phyloP scores from a whole-genome alignment of 2,888 invertebrate species.

The Metellina segmentata region DNA sequence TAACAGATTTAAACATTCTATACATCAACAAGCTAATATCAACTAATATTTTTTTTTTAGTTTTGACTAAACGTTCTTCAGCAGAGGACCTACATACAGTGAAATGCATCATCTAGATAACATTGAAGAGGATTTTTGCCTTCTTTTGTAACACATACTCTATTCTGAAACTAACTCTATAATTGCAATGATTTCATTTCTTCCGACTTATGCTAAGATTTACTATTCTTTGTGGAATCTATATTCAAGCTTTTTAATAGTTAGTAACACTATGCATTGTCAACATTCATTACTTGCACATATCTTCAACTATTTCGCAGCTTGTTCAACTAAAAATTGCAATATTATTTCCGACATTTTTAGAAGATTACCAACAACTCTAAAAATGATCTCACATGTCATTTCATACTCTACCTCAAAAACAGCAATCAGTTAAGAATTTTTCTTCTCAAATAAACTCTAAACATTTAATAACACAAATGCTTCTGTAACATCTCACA shows the following conservation, averaged over 20 bases:
- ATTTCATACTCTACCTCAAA: slow-evolving; percentile 17
- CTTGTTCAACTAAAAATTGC: slow-evolving; percentile 25
- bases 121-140: slow-evolving; percentile 40
- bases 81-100: slow-evolving; percentile 63
- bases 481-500: not conserved
- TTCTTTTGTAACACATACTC: slow-evolving; percentile 52
- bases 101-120: slow-evolving; percentile 62
- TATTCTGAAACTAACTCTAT: slow-evolving; percentile 62
- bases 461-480: slow-evolving; percentile 19
- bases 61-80: slow-evolving; percentile 57
- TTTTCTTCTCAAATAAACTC: slow-evolving; percentile 9
- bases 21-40: slow-evolving; percentile 74
- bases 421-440: slow-evolving; percentile 5
- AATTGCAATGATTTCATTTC: slow-evolving; percentile 54
- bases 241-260: slow-evolving; percentile 62
- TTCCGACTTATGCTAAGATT: slow-evolving; percentile 56
- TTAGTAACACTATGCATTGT: slow-evolving; percentile 47
- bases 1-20: slow-evolving; percentile 75
- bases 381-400: slow-evolving; percentile 13
- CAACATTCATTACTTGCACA: slow-evolving; percentile 8
- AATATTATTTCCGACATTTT: slow-evolving; percentile 23
- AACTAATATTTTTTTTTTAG: slow-evolving; percentile 50
- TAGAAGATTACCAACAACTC: not conserved
- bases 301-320: slow-evolving; percentile 29
- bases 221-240: slow-evolving; percentile 65